Percentiles rank a stretch among this genome's conserved stretches.
These are phyloP conservation scores for Phoeniculus purpureus DNA, from an alignment of 2,797 vertebrate species.

Conservation along the genomic window DNA sequence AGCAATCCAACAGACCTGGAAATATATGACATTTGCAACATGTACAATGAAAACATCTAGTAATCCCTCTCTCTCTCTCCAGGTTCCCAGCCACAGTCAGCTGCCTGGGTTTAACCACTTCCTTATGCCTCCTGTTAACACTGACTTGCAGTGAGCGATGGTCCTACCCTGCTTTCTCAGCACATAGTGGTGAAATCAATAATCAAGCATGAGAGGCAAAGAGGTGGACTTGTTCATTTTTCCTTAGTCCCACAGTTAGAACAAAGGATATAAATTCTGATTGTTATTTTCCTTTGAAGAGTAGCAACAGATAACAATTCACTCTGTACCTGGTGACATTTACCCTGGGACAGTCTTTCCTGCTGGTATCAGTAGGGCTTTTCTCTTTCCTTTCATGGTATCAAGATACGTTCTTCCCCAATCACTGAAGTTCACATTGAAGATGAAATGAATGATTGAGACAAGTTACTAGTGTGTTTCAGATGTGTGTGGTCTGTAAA, in stretches of 20 bases:
- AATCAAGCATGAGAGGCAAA: not conserved
- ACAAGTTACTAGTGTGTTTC: not conserved
- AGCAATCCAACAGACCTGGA: not conserved
- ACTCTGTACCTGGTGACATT: not conserved
- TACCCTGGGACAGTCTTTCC: not conserved
- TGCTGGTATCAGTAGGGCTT: not conserved
- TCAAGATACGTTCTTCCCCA: not conserved
- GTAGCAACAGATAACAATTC: not conserved
- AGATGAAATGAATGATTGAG: not conserved
- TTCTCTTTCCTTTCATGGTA: not conserved
- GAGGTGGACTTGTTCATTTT: not conserved
- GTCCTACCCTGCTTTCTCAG: constrained; percentile 38
- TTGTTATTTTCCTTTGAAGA: not conserved
- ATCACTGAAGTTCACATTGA: not conserved
- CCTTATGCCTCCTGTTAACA: not conserved
- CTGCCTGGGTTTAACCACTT: constrained; percentile 34
- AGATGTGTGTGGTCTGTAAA: not conserved
- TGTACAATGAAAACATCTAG: not conserved
- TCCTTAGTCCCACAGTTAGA: not conserved
- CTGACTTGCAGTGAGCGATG: not conserved
- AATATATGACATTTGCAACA: not conserved
- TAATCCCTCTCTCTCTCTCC: not conserved
- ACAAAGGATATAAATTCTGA: not conserved
- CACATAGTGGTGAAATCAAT: not conserved
- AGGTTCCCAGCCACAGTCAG: constrained; percentile 12